Evolutionary conservation across 1,140 invertebrate genomes (phyloP), one percentile per base, ranked within the genome.

Genomic region (Pseudomyrmex cubaensis): DNA sequence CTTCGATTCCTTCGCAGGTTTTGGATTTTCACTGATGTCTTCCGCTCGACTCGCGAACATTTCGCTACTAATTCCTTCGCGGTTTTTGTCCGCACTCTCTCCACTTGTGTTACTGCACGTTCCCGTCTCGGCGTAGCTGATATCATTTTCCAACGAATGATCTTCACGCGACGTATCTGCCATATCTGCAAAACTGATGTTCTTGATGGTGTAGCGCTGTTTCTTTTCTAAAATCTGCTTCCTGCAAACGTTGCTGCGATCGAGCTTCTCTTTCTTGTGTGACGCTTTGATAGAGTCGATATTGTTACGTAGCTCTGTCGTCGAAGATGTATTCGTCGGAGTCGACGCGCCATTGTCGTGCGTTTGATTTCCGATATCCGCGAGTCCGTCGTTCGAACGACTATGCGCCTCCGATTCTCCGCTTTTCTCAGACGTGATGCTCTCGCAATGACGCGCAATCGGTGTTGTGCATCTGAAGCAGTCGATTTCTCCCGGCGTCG

Each of bases 231-330:
- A 56, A 61, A 46, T 25, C 17, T 13, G 46, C 15, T 46, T 66
- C 13, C 62, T 82, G 2, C 73, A 46, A 2, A 75, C 44, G 7
- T 10, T 22, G 7, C 10, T 25, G 46, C 75, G 87, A 2, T 64
- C 67, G 25, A 87, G 85, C 74, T 94, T 94, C 59, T 93, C 90
- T 73, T 94, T 94, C 48, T 88, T 93, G 67, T 94, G 93, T 0
- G 93, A 94, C 73, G 90, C 92, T 72, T 94, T 94, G 20, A 94
- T 93, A 0, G 93, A 93, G 74, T 91, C 90, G 13, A 91, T 64
- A 62, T 91, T 88, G 15, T 76, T 72, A 56, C 91, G 89, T 25
- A 93, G 63, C 66, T 91, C 90, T 7, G 63, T 35, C 2, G 90
- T 90, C 3, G 89, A 86, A 35, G 4, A 35, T 75, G 73, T 86